Percentiles rank a stretch among this genome's conserved stretches.
Conservation (phyloP, 2,113 vertebrate species). For the Anser cygnoides region DNA sequence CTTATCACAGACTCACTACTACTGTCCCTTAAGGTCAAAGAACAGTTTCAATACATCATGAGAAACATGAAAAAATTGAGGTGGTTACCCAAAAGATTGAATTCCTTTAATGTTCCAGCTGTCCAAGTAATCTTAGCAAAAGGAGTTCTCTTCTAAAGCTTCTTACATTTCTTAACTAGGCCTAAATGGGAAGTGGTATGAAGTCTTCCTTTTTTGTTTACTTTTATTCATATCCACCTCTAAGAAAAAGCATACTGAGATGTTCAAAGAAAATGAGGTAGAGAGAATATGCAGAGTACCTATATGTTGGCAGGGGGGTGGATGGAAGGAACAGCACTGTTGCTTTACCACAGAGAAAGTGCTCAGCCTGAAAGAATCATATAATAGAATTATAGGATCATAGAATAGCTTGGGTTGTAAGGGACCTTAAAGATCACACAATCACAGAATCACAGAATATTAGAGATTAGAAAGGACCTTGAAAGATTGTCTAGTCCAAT, state of each 20-base stretch:
- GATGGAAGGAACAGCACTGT: neutral
- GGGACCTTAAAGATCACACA: too few species aligned
- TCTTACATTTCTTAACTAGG: neutral
- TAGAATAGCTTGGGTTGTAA: too few species aligned
- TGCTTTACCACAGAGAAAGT: neutral
- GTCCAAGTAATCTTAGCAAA: neutral
- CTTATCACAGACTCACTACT: neutral
- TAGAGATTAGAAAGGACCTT: too few species aligned
- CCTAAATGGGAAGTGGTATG: neutral
- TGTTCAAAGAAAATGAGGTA: neutral
- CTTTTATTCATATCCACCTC: neutral
- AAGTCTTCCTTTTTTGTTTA: neutral
- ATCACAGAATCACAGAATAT: too few species aligned
- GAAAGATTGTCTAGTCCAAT: too few species aligned
- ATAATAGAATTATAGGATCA: too few species aligned
- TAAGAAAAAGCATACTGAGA: neutral
- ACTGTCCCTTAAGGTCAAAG: neutral
- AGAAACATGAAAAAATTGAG: neutral
- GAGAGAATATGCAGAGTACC: neutral
- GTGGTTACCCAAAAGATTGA: neutral
- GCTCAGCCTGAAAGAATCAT: neutral
- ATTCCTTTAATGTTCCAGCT: neutral
- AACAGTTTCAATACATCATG: neutral
- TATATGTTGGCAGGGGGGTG: fast-evolving
- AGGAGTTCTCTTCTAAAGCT: neutral